Percentiles rank a stretch among this genome's conserved stretches.
Evolutionary conservation across 2,113 vertebrate genomes (phyloP).

Genomic region (Corvus cornix): DNA sequence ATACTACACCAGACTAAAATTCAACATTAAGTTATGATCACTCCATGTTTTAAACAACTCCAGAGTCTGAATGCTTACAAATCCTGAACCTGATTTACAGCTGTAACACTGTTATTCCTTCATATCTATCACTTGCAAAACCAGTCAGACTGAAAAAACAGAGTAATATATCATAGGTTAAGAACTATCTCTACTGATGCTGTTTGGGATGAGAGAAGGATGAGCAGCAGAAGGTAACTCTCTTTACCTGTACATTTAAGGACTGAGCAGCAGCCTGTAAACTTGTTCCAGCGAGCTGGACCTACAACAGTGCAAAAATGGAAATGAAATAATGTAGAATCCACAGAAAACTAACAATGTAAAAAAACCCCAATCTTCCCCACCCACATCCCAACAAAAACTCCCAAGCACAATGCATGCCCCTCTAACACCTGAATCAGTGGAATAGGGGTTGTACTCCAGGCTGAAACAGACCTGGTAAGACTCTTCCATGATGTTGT

Average conservation of each 20-base stretch:
- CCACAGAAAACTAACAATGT: not conserved
- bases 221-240: not conserved
- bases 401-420: not conserved
- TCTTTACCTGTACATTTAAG: slow-evolving; percentile 82
- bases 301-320: slow-evolving; percentile 72
- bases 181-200: slow-evolving; percentile 2
- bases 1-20: not conserved
- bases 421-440: not conserved
- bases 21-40: not conserved
- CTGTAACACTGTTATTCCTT: not conserved
- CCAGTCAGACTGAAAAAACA: not conserved
- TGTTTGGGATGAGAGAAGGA: not conserved
- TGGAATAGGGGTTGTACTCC: not conserved
- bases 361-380: not conserved
- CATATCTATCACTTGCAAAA: not conserved
- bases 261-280: slow-evolving; percentile 85
- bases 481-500: not conserved
- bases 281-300: slow-evolving; percentile 84
- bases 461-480: not conserved
- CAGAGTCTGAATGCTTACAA: not conserved
- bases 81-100: not conserved
- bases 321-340: slow-evolving; percentile 25
- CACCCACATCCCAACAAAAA: not conserved
- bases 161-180: not conserved
- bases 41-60: not conserved